Base-by-base conservation (phyloP, 2,113 vertebrate species). In the Vanacampus margaritifer region DNA sequence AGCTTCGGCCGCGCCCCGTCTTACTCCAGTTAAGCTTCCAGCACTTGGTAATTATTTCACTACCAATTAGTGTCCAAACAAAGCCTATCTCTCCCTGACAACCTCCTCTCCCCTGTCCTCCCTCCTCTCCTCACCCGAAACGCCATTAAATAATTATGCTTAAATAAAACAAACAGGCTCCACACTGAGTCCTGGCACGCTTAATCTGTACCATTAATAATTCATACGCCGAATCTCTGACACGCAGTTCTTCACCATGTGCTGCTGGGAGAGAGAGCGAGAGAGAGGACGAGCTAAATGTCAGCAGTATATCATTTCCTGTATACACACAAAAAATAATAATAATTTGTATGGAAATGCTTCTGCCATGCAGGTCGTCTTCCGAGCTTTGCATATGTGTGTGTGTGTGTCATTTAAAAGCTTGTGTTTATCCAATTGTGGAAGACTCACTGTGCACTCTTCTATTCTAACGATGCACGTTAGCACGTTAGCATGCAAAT, bases 121-220 rank as follows among this genome's bases (percentile, higher is more conserved):
- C 64, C 59, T 74, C 56, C 67, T 65, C 36, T 50, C 43, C 59
- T 74, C 64, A 36, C 78, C 88, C 74, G 74, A 84, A 85, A 71
- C 73, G 71, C 84, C 79, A 85, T 85, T 85, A 83, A 82, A 86
- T 84, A 87, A 86, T 90, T 87, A 88, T 51, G 41, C 83, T 80
- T 79, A 86, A 83, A 90, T 83, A 86, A 86, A 91, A 85, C 81
- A 87, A 88, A 88, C 83, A 82, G 68, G 69, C 78, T 79, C 74
- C 72, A 57, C 81, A 45, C 81, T 79, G 79, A 84, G 78, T 82
- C 68, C 78, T 71, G 74, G 79, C 82, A 79, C 73, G 68, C 75
- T 82, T 82, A 78, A 84, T 76, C 74, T 61, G 35, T 35, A 69
- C 74, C 72, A 79, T 90, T 86, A 91, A 91, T 91, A 87, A 90